phyloP scores from a whole-genome alignment of 53 echinoderm and acorn worm species.

The Echinarachnius parma region DNA sequence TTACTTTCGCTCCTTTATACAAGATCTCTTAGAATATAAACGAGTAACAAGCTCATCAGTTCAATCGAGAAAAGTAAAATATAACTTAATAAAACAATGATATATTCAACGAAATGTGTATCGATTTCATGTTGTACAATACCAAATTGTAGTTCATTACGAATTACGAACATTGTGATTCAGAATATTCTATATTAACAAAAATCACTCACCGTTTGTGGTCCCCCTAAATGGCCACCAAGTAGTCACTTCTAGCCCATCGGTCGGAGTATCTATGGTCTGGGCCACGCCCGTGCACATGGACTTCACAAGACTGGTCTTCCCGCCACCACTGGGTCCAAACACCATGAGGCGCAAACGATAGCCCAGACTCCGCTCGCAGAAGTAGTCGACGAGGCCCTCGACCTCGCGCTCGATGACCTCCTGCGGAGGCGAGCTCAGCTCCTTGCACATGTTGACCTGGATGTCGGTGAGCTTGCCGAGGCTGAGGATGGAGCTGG shows the following conservation, averaged over 20 bases:
- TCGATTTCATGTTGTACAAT: no score
- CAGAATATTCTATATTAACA: no score
- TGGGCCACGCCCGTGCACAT: constrained; percentile 55
- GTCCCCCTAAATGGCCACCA: constrained; percentile 61
- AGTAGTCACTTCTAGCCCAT: constrained; percentile 45
- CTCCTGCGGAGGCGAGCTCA: constrained; percentile 49
- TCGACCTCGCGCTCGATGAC: constrained; percentile 48
- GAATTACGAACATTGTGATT: no score
- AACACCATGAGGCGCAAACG: constrained; percentile 54
- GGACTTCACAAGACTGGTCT: constrained; percentile 63
- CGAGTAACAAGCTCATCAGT: no score
- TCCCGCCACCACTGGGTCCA: constrained; percentile 60
- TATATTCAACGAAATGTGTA: no score
- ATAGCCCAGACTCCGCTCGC: constrained; percentile 49
- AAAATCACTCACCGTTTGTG: constrained; percentile 43
- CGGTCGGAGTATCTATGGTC: constrained; percentile 44
- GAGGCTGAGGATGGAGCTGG: constrained; percentile 39
- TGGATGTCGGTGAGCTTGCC: constrained; percentile 23
- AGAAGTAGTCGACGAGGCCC: constrained; percentile 37
- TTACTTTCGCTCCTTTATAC: no score
- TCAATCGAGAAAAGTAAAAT: no score
- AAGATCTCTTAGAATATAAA: no score
- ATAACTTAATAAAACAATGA: no score
- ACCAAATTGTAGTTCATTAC: no score
- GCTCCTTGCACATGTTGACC: constrained; percentile 54